Percentiles rank a stretch among this genome's conserved stretches.
Conservation (phyloP, 2,888 invertebrate species). For the Hermodice carunculata region DNA sequence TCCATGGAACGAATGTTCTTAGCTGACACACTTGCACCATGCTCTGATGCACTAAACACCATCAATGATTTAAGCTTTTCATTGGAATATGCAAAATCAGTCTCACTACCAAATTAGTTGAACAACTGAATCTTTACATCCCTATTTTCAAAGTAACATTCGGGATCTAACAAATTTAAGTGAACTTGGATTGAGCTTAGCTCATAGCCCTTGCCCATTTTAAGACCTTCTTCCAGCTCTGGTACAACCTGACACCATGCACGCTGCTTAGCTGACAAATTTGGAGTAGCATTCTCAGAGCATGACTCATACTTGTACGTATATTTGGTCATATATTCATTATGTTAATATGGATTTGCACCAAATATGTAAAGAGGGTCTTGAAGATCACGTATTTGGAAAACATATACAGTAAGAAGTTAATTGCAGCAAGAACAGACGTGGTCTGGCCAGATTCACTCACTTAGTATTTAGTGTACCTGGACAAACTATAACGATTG, state of each 20-base stretch:
- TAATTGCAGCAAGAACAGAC: conserved; percentile 1
- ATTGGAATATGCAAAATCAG: not conserved
- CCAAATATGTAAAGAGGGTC: not conserved
- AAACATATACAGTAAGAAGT: not conserved
- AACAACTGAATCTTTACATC: too few relatives aligned
- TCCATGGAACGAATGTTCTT: not conserved
- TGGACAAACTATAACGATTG: too few relatives aligned
- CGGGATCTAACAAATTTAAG: not conserved
- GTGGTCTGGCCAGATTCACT: not conserved
- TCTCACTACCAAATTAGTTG: not conserved
- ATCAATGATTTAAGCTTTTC: not conserved
- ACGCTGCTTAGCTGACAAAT: not conserved
- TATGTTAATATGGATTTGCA: conserved; percentile 5
- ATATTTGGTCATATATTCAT: conserved; percentile 3
- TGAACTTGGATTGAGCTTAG: not conserved
- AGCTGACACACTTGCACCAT: too few relatives aligned
- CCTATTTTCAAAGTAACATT: too few relatives aligned
- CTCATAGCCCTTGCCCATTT: conserved; percentile 1
- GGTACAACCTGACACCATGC: not conserved
- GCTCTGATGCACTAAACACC: not conserved
- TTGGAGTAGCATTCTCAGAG: not conserved
- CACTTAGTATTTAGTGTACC: not conserved
- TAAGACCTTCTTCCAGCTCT: not conserved
- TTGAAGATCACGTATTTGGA: conserved; percentile 2
- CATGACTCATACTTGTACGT: conserved; percentile 4